Evolutionary conservation across 2,113 vertebrate species (phyloP).

Genomic region (Oceanites oceanicus): DNA sequence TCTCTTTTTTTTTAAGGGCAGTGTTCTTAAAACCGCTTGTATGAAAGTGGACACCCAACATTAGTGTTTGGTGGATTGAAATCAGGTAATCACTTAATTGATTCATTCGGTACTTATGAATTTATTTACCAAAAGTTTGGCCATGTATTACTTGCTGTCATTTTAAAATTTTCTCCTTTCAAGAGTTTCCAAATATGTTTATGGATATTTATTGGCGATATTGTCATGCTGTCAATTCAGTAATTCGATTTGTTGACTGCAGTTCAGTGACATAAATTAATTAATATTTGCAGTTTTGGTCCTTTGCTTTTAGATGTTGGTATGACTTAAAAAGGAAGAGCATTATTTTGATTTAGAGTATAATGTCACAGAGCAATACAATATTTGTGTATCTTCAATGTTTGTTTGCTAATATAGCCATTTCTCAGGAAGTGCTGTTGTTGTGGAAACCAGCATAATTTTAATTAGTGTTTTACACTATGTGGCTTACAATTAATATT

Average conservation of each 20-base stretch:
- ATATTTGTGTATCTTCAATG: neutral
- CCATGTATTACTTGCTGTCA: neutral
- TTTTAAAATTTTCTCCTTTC: neutral
- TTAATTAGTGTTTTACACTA: neutral
- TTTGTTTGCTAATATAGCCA: neutral
- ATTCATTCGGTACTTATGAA: neutral
- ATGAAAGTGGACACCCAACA: neutral
- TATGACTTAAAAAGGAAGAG: neutral
- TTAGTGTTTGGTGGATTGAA: neutral
- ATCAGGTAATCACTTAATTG: neutral
- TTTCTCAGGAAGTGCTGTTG: neutral
- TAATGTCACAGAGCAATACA: neutral
- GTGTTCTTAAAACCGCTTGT: neutral
- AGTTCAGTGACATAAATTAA: neutral
- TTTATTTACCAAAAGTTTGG: slow-evolving; percentile 14
- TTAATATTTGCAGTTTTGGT: neutral
- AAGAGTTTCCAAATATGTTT: neutral
- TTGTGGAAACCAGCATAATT: neutral
- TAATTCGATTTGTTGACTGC: neutral
- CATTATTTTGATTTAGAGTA: neutral
- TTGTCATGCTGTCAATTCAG: neutral
- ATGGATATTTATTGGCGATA: neutral
- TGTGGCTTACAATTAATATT: neutral
- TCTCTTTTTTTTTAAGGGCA: neutral
- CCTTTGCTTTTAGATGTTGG: neutral